phyloP scores from a whole-genome alignment of 2,888 invertebrate species.

The Phengaris alcon region DNA sequence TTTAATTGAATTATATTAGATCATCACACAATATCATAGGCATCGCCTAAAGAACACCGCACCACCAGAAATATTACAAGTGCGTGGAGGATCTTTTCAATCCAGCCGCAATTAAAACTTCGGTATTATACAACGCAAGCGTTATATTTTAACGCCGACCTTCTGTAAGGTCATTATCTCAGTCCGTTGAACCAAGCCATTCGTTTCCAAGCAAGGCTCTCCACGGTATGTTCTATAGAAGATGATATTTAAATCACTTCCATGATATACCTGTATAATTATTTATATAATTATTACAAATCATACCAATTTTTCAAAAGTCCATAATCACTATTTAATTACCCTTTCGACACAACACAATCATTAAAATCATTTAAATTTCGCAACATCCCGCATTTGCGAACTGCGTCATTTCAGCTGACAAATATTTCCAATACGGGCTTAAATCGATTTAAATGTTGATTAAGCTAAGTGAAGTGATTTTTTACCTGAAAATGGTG shows the following conservation, averaged over 20 bases:
- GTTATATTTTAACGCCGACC: too few species aligned
- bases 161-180: too few species aligned
- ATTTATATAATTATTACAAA: constrained; percentile 6
- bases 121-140: too few species aligned
- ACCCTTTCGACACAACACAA: background rate
- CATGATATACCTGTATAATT: background rate
- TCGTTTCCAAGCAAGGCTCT: too few species aligned
- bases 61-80: too few species aligned
- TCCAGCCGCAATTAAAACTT: too few species aligned
- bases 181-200: too few species aligned
- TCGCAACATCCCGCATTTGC: background rate
- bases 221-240: too few species aligned
- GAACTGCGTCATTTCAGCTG: constrained; percentile 3
- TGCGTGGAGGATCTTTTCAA: too few species aligned
- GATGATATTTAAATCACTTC: too few species aligned
- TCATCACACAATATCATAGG: too few species aligned
- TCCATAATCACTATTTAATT: constrained; percentile 9
- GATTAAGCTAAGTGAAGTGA: background rate
- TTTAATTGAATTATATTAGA: background rate
- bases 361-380: constrained; percentile 15
- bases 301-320: background rate
- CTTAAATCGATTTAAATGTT: constrained; percentile 4
- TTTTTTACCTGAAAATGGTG: constrained; percentile 39
- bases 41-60: too few species aligned
- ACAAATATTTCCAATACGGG: constrained; percentile 21